These are phyloP conservation scores for Aradus depressus DNA, from an alignment of 2,888 invertebrate species.

Conservation along the genomic window DNA sequence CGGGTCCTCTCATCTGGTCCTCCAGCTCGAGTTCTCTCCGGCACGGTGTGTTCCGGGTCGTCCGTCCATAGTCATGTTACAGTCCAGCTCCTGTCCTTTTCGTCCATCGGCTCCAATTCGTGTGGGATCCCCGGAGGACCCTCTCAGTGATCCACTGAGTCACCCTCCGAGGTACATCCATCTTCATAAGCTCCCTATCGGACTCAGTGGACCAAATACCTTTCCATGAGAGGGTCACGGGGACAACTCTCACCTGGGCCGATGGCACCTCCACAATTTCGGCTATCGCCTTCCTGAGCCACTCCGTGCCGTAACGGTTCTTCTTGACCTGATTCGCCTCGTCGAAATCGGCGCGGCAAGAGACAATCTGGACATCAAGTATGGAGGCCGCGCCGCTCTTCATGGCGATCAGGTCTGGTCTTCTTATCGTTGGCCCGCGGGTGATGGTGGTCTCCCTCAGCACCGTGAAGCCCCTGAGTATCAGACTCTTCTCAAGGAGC, in stretches of 20 bases:
- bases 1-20: too few relatives aligned
- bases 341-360: too few relatives aligned
- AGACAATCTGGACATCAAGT: slow-evolving; percentile 2
- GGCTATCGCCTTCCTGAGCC: too few relatives aligned
- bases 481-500: background rate
- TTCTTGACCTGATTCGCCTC: too few relatives aligned
- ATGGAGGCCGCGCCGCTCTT: background rate
- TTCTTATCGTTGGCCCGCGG: background rate
- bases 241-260: background rate
- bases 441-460: background rate
- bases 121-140: too few relatives aligned
- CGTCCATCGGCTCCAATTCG: slow-evolving; percentile 3
- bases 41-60: too few relatives aligned
- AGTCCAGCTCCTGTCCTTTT: too few relatives aligned
- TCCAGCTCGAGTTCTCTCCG: too few relatives aligned
- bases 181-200: background rate
- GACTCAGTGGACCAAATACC: background rate
- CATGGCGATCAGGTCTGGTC: background rate
- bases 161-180: slow-evolving; percentile 28
- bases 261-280: too few relatives aligned
- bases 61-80: too few relatives aligned
- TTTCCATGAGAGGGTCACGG: background rate
- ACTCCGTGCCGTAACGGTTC: too few relatives aligned
- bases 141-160: slow-evolving; percentile 28
- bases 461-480: too few relatives aligned